Evolutionary conservation across 1,140 invertebrate genomes (phyloP).

Genomic region (Papilio glaucus): DNA sequence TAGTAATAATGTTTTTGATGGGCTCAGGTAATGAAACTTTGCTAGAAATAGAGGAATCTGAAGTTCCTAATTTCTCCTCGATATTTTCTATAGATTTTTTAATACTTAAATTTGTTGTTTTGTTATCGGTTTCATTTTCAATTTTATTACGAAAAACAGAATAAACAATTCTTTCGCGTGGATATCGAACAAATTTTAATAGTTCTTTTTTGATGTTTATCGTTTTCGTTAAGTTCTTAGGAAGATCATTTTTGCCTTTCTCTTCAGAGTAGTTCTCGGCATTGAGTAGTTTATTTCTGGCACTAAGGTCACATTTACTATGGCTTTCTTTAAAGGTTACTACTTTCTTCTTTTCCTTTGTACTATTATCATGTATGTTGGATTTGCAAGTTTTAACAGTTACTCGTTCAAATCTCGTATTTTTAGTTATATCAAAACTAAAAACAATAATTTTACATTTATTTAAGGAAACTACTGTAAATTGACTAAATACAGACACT

Average conservation of each 20-base stretch:
- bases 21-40: background rate
- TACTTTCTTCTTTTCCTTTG: slow-evolving; percentile 23
- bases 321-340: slow-evolving; percentile 10
- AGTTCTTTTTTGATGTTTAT: slow-evolving; percentile 49
- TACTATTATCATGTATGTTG: slow-evolving; percentile 1
- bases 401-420: slow-evolving; percentile 40
- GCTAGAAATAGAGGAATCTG: background rate
- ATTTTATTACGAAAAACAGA: slow-evolving; percentile 67
- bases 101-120: slow-evolving; percentile 40
- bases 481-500: too few species aligned
- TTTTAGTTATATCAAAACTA: slow-evolving; percentile 49
- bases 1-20: slow-evolving; percentile 4
- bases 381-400: slow-evolving; percentile 1
- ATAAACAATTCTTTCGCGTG: slow-evolving; percentile 51
- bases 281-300: slow-evolving; percentile 10
- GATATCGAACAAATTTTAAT: slow-evolving; percentile 47
- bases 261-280: background rate
- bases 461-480: background rate
- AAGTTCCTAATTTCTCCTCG: slow-evolving; percentile 19
- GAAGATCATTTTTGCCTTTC: slow-evolving; percentile 35
- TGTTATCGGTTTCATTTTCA: slow-evolving; percentile 53
- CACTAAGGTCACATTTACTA: slow-evolving; percentile 11
- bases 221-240: slow-evolving; percentile 2
- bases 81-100: slow-evolving; percentile 33
- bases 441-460: slow-evolving; percentile 35